Conservation (phyloP, 2,113 vertebrate genomes). For the Lycocorax pyrrhopterus region DNA sequence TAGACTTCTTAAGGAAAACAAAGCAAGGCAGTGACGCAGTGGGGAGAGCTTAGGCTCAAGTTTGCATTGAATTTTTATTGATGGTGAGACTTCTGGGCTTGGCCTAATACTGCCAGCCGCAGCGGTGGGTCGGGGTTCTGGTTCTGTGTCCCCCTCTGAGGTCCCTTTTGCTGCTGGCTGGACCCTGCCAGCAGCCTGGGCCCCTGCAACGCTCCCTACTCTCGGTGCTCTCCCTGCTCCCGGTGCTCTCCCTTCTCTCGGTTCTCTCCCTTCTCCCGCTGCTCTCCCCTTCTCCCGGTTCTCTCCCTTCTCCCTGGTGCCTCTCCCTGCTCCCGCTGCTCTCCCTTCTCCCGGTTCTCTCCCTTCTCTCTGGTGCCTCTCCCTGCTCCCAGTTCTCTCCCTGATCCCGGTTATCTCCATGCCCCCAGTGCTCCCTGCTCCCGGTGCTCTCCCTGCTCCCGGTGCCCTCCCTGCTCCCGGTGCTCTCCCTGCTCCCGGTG, state of each 20-base stretch:
- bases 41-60: not conserved
- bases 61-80: not conserved
- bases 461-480: not conserved
- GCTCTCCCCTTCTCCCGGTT: not conserved
- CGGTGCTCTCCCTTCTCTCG: fast-evolving
- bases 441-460: fast-evolving
- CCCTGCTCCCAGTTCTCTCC: not conserved
- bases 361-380: not conserved
- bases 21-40: not conserved
- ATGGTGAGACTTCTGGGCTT: not conserved
- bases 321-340: fast-evolving
- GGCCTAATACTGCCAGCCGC: not conserved
- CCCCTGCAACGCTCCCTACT: fast-evolving
- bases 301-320: not conserved
- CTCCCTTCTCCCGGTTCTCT: not conserved
- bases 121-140: not conserved
- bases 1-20: not conserved
- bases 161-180: not conserved
- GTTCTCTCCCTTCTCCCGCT: fast-evolving
- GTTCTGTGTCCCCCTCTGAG: not conserved
- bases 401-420: too few species aligned
- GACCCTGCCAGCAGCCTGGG: not conserved
- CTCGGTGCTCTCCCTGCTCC: fast-evolving
- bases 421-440: not conserved
- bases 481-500: not conserved